phyloP scores from a whole-genome alignment of 1,140 invertebrate species.

The Drosophila yakuba region DNA sequence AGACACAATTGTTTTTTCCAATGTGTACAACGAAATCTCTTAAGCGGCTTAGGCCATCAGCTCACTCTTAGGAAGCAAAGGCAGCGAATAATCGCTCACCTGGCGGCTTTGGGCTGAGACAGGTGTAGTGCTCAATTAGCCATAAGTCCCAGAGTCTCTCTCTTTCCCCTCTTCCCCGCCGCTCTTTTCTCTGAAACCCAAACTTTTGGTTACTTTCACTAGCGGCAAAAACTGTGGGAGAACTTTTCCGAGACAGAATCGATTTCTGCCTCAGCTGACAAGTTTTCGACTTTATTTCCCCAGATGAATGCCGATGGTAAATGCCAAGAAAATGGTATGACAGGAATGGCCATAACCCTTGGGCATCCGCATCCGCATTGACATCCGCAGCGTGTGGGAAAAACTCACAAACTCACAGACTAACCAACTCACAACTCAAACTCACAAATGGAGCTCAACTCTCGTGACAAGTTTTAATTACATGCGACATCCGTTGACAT shows the following conservation, averaged over 20 bases:
- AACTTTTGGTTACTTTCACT: conserved; percentile 42
- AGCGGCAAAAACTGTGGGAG: not conserved
- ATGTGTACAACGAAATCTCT: conserved; percentile 32
- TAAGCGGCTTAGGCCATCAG: conserved; percentile 48
- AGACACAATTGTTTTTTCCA: not conserved
- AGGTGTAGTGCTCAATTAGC: conserved; percentile 51
- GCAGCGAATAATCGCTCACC: conserved; percentile 50
- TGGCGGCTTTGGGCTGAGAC: conserved; percentile 31
- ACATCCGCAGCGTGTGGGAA: conserved; percentile 52
- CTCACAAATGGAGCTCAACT: conserved; percentile 22
- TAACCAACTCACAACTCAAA: not conserved
- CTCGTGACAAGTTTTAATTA: conserved; percentile 80
- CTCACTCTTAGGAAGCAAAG: conserved; percentile 28
- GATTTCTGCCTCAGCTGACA: conserved; percentile 40
- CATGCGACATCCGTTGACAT: conserved; percentile 61
- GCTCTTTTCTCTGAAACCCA: not conserved
- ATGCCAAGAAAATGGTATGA: conserved; percentile 25
- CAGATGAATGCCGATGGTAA: conserved; percentile 32
- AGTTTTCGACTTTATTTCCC: conserved; percentile 67
- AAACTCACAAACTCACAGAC: conserved; percentile 12
- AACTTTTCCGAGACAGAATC: conserved; percentile 34
- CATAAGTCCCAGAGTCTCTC: conserved; percentile 12
- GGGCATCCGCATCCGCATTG: conserved; percentile 45
- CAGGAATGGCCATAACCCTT: conserved; percentile 48
- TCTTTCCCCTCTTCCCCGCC: not conserved